Conservation (phyloP, 1,140 invertebrate species). For the Planococcus citri region DNA sequence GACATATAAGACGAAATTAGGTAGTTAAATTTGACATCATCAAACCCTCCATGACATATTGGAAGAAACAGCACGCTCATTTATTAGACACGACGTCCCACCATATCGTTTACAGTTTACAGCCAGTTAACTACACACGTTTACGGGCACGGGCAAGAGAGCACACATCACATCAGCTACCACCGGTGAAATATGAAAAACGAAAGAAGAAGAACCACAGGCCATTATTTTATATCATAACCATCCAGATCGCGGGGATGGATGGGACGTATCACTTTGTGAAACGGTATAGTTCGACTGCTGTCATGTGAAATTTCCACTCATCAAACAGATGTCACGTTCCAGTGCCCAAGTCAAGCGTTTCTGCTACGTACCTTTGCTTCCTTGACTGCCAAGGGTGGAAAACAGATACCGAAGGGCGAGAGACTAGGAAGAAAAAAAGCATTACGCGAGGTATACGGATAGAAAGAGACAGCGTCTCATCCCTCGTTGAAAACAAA, state of each 20-base stretch:
- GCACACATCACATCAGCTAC: neutral
- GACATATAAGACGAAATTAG: no score
- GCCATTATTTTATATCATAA: neutral
- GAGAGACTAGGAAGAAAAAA: no score
- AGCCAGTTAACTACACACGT: no score
- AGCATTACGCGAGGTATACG: neutral
- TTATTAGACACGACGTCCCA: neutral
- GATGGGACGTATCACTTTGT: no score
- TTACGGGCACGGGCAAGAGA: neutral
- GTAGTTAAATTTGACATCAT: neutral
- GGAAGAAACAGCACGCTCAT: neutral
- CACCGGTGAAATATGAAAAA: neutral
- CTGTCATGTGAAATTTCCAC: conserved; percentile 1
- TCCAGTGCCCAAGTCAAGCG: neutral
- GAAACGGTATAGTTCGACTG: neutral
- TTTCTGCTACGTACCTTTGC: neutral
- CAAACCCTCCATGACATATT: neutral
- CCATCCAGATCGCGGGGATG: no score
- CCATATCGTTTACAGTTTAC: neutral
- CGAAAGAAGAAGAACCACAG: neutral
- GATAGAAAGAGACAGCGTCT: neutral
- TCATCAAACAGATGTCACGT: conserved; percentile 1
- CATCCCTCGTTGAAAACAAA: neutral
- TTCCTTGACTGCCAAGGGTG: no score
- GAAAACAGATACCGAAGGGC: no score